Base-by-base conservation (phyloP, 2,113 vertebrate genomes). In the Psittacula cyanocephala region DNA sequence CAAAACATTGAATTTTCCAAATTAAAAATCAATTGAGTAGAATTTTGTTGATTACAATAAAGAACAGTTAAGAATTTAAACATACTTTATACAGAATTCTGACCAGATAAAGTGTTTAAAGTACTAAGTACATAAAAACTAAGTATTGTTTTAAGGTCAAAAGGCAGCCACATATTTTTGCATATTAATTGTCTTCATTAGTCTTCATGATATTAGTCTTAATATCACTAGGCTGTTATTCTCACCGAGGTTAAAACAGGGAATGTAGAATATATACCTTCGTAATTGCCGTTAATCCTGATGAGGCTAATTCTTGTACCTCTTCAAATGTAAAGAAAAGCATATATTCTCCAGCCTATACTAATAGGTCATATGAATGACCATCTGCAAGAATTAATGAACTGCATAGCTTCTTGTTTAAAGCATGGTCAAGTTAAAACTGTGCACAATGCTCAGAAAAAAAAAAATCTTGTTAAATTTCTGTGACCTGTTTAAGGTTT, bases 311-410 rank as follows among this genome's bases (percentile, higher is more conserved):
- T 87, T 90, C 71, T 71, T 65, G 64, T 33, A 87, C 64, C 44
- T 57, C 67, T 81, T 44, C 41, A 69, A 75, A 72, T 75, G 29
- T 8, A 24, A 82, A 93, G 22, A 86, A 64, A 33, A 85, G 5
- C 13, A 44, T 28, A 75, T 72, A 78, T 60, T 71, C 33, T 86
- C 27, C 47, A 43, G 7, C 81, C 67, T 93, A 16, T 85, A 72
- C n/a, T 80, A 77, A 77, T 91, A 57, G 75, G 13, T 93, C 85
- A 60, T 70, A 52, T 28, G 37, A 95, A 92, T 19, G 37, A 88
- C 29, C 43, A 53, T 95, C 94, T 95, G 7, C 41, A 77, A 70
- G 29, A 95, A 79, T 91, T 95, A 95, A 94, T 92, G 91, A 94
- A 46, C 78, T 83, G 64, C 29, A 28, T 17, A 86, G 19, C 12